Conservation (phyloP, 2,113 vertebrate species). For the Empidonax traillii region DNA sequence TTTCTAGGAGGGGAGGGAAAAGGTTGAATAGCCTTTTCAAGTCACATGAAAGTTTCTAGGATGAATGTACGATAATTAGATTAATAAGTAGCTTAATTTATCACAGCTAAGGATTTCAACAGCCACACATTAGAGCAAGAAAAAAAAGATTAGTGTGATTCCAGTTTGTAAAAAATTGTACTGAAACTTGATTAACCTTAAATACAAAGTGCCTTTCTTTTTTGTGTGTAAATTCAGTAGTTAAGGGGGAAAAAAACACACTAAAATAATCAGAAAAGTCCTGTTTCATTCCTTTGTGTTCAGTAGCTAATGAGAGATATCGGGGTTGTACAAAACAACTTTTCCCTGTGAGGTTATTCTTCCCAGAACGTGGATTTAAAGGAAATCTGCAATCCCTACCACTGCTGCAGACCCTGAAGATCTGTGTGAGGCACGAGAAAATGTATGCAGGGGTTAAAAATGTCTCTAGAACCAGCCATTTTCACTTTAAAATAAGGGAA, state of each 20-base stretch:
- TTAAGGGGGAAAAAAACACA: constrained; percentile 34
- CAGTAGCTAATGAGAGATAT: constrained; percentile 61
- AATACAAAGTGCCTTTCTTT: constrained; percentile 86
- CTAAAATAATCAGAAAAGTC: constrained; percentile 70
- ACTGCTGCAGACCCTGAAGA: background rate
- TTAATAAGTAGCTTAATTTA: constrained; percentile 99
- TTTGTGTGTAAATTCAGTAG: constrained; percentile 83
- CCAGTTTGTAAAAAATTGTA: constrained; percentile 81
- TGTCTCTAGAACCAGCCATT: background rate
- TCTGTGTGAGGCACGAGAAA: background rate
- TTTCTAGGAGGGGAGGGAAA: constrained; percentile 82
- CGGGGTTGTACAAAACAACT: constrained; percentile 51
- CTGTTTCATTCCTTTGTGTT: constrained; percentile 58
- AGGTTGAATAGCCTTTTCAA: constrained; percentile 95
- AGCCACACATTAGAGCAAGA: constrained; percentile 92
- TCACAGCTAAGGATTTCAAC: constrained; percentile 98
- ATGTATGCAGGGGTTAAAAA: background rate
- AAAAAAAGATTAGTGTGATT: constrained; percentile 92
- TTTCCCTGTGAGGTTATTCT: constrained; percentile 30
- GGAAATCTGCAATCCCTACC: background rate
- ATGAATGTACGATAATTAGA: constrained; percentile 99
- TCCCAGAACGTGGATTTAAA: constrained; percentile 11
- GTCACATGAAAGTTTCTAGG: constrained; percentile 98
- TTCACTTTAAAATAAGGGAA: background rate
- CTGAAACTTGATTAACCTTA: constrained; percentile 96